These are phyloP conservation scores for Hanleya hanleyi DNA, from an alignment of 2,888 invertebrate species.

Conservation along the genomic window DNA sequence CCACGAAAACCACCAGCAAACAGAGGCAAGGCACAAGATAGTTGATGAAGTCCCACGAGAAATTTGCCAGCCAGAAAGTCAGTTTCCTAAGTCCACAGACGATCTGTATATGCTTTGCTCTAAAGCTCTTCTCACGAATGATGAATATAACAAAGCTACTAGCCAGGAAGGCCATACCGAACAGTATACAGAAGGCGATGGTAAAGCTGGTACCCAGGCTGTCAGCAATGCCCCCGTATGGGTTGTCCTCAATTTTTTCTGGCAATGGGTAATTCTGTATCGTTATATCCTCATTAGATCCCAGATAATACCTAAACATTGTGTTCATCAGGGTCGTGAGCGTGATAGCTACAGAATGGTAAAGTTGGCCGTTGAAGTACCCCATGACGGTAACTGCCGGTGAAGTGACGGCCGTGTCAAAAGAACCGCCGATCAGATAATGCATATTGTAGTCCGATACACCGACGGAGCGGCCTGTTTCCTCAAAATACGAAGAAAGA, in stretches of 20 bases:
- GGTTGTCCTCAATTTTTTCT: slow-evolving; percentile 18
- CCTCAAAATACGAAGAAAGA: slow-evolving; percentile 18
- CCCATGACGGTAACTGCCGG: slow-evolving; percentile 69
- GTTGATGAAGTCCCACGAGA: slow-evolving; percentile 81
- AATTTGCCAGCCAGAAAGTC: slow-evolving; percentile 82
- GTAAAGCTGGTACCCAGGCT: slow-evolving; percentile 47
- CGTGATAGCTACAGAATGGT: slow-evolving; percentile 82
- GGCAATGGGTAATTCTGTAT: slow-evolving; percentile 47
- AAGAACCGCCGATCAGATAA: slow-evolving; percentile 65
- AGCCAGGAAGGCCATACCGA: slow-evolving; percentile 69
- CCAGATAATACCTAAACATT: slow-evolving; percentile 38
- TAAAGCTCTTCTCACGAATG: slow-evolving; percentile 60
- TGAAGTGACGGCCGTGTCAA: slow-evolving; percentile 32
- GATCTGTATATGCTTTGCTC: slow-evolving; percentile 66
- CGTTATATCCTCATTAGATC: not conserved
- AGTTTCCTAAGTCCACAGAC: slow-evolving; percentile 56
- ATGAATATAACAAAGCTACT: slow-evolving; percentile 64
- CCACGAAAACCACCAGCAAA: slow-evolving; percentile 78
- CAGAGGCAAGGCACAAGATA: slow-evolving; percentile 78
- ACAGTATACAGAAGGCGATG: slow-evolving; percentile 52
- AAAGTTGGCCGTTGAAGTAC: slow-evolving; percentile 87
- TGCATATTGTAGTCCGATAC: slow-evolving; percentile 68
- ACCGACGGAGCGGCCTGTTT: slow-evolving; percentile 51
- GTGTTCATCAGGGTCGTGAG: slow-evolving; percentile 74
- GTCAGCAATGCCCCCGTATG: too few relatives aligned